Conservation (phyloP, 2,888 invertebrate species). For the Sarcophaga subvicina region DNA sequence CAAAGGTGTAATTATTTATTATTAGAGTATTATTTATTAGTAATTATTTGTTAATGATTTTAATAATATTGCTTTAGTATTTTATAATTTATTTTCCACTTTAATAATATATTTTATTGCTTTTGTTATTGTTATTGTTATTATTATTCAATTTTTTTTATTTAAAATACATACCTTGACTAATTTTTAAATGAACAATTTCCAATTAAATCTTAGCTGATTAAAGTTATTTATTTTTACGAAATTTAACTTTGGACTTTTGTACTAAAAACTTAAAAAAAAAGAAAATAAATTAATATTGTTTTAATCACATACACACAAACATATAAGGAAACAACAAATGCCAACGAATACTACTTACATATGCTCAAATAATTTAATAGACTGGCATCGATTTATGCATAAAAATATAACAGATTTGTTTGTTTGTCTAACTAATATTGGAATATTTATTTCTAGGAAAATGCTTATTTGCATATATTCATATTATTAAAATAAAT, state of each 20-base stretch:
- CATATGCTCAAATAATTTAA: not conserved
- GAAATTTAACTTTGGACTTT: conserved; percentile 45
- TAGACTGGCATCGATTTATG: not conserved
- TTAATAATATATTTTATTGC: no score
- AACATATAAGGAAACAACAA: no score
- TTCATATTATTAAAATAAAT: no score
- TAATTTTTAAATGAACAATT: conserved; percentile 36
- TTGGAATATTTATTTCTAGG: no score
- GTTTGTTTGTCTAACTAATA: no score
- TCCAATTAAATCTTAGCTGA: conserved; percentile 40
- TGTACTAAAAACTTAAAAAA: conserved; percentile 14
- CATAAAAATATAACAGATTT: not conserved
- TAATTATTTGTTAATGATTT: no score
- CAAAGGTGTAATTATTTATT: no score
- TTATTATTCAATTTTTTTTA: conserved; percentile 13
- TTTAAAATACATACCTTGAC: conserved; percentile 26
- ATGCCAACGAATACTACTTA: not conserved
- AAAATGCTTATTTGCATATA: no score
- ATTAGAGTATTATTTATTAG: no score
- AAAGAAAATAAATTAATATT: conserved; percentile 8
- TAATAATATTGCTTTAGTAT: no score
- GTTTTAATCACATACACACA: conserved; percentile 5
- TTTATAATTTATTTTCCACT: no score
- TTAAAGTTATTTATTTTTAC: conserved; percentile 28
- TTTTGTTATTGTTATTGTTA: not conserved